These are phyloP conservation scores for Pseudolycoriella hygida DNA, from an alignment of 2,888 invertebrate genomes.

Conservation along the genomic window DNA sequence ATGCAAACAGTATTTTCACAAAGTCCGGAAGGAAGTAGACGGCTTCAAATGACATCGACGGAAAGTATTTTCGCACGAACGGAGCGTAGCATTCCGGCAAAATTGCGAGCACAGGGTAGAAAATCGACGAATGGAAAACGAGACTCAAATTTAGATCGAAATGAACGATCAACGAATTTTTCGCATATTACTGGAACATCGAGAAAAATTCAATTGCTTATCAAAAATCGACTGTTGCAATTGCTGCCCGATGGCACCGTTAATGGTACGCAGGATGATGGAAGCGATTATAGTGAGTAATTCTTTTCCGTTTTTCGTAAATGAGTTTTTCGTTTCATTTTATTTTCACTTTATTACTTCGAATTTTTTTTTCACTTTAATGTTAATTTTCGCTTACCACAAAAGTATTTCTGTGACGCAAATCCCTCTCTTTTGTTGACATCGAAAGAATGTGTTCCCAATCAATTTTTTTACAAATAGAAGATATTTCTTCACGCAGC, in stretches of 20 bases:
- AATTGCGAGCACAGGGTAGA: background rate
- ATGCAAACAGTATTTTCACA: background rate
- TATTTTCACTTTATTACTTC: too few relatives aligned
- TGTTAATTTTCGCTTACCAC: too few relatives aligned
- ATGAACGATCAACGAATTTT: conserved; percentile 58
- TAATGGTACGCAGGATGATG: conserved; percentile 64
- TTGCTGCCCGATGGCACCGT: conserved; percentile 69
- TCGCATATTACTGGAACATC: conserved; percentile 64
- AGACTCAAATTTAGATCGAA: conserved; percentile 22
- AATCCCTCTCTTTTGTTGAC: too few relatives aligned
- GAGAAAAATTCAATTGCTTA: conserved; percentile 66
- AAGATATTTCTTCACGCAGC: too few relatives aligned
- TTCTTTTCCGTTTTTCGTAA: background rate
- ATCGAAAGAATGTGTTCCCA: too few relatives aligned
- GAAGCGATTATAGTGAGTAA: conserved; percentile 70
- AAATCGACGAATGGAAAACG: conserved; percentile 8
- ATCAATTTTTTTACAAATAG: too few relatives aligned
- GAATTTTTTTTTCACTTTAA: too few relatives aligned
- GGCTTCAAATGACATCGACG: conserved; percentile 6
- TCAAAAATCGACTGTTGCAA: conserved; percentile 69
- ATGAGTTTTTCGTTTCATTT: too few relatives aligned
- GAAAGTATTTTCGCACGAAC: conserved; percentile 20
- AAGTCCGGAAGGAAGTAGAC: background rate
- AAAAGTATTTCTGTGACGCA: too few relatives aligned
- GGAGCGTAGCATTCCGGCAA: conserved; percentile 24